A percentile compares a stretch with the other conserved stretches of the same genome.
These are phyloP conservation scores for Neodiprion fabricii DNA, from an alignment of 1,140 invertebrate genomes.

Conservation along the genomic window DNA sequence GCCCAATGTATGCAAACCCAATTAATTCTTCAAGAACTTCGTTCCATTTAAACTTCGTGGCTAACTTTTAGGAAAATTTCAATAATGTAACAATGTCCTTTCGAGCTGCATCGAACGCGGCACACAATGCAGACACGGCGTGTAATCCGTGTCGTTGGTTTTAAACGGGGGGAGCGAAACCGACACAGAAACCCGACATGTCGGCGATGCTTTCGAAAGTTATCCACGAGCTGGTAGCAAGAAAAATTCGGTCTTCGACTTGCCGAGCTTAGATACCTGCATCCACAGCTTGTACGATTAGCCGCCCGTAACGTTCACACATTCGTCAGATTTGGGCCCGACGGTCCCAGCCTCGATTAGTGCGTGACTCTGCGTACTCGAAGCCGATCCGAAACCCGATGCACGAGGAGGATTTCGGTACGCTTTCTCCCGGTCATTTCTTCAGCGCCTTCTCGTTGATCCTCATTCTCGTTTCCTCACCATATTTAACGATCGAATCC, in stretches of 20 bases:
- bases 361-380: neutral
- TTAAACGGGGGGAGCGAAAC: neutral
- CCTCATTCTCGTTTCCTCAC: too few relatives aligned
- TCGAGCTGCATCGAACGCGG: too few relatives aligned
- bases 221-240: neutral
- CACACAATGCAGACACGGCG: too few relatives aligned
- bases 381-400: neutral
- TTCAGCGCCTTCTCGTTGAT: neutral
- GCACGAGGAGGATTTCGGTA: neutral
- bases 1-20: too few relatives aligned
- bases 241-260: neutral
- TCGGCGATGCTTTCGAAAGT: neutral
- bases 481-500: too few relatives aligned
- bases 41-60: too few relatives aligned
- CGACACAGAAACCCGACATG: neutral
- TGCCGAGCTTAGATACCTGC: neutral
- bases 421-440: neutral
- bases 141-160: too few relatives aligned
- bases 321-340: neutral
- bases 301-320: neutral
- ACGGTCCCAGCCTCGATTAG: constrained; percentile 2
- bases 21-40: too few relatives aligned
- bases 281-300: neutral
- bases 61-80: too few relatives aligned
- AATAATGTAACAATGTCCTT: too few relatives aligned